phyloP scores from a whole-genome alignment of 1,140 invertebrate genomes.

The Colletes latitarsis region DNA sequence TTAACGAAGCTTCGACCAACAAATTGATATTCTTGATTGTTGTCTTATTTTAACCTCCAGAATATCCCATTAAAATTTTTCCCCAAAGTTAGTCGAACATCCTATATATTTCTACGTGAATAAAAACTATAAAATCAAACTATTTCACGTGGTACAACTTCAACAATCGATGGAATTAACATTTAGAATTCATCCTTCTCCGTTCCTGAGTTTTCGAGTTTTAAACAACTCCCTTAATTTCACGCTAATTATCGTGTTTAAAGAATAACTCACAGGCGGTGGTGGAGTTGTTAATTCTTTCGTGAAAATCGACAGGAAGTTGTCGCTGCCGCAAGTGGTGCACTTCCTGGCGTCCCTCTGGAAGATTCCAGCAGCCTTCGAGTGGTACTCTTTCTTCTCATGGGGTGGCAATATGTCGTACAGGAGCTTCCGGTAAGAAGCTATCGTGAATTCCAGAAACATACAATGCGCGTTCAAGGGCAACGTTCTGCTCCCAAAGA shows the following conservation, averaged over 20 bases:
- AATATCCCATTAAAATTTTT: too few relatives aligned
- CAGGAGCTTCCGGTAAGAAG: slow-evolving; percentile 76
- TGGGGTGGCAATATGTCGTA: slow-evolving; percentile 79
- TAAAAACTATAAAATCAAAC: too few relatives aligned
- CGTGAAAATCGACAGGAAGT: slow-evolving; percentile 75
- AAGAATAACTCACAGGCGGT: neutral
- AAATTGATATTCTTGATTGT: too few relatives aligned
- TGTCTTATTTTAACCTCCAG: too few relatives aligned
- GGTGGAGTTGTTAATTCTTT: neutral
- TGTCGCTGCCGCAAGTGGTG: slow-evolving; percentile 78
- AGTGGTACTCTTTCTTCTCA: slow-evolving; percentile 79
- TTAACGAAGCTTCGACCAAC: too few relatives aligned
- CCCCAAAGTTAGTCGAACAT: too few relatives aligned
- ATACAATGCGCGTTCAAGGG: slow-evolving; percentile 81
- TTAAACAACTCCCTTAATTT: too few relatives aligned
- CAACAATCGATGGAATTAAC: too few relatives aligned
- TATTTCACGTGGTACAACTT: too few relatives aligned
- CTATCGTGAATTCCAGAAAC: slow-evolving; percentile 80
- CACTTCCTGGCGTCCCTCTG: slow-evolving; percentile 80
- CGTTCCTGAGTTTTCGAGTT: too few relatives aligned
- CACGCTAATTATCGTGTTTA: neutral
- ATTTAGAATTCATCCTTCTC: too few relatives aligned
- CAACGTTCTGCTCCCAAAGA: slow-evolving; percentile 37
- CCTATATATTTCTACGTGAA: too few relatives aligned
- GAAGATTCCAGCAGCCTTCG: slow-evolving; percentile 75